Percentiles rank a stretch among this genome's conserved stretches.
phyloP scores from a whole-genome alignment of 2,888 invertebrate genomes.

The Sialis fuliginosa region DNA sequence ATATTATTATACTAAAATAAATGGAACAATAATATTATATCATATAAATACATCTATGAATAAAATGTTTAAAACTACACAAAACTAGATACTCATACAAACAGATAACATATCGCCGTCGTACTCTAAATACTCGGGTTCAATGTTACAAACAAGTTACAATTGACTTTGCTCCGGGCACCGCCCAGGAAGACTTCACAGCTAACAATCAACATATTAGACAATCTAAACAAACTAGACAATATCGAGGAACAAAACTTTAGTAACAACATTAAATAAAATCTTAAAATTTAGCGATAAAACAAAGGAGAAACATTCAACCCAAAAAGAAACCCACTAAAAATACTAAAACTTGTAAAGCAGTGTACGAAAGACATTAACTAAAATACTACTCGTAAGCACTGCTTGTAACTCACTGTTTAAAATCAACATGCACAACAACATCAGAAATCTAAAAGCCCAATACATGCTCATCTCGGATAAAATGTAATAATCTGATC shows the following conservation, averaged over 20 bases:
- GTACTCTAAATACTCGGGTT: too few species aligned
- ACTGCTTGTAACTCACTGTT: too few species aligned
- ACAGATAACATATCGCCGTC: too few species aligned
- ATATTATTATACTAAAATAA: not conserved
- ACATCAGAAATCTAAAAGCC: not conserved
- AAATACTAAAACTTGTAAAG: not conserved
- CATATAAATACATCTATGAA: not conserved
- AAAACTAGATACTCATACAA: not conserved
- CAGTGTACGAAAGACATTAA: too few species aligned
- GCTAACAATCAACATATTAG: not conserved
- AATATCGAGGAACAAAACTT: slow-evolving; percentile 4
- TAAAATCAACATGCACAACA: not conserved
- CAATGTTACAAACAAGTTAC: too few species aligned
- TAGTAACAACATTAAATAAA: slow-evolving; percentile 2
- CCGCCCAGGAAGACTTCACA: not conserved
- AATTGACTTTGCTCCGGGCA: not conserved
- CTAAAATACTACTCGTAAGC: too few species aligned
- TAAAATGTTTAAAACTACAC: not conserved
- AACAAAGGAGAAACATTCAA: slow-evolving; percentile 17
- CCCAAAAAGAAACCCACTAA: slow-evolving; percentile 23
- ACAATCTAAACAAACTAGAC: slow-evolving; percentile 1
- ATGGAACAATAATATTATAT: not conserved
- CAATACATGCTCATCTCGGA: not conserved
- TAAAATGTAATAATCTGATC: too few species aligned
- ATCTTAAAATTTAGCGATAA: slow-evolving; percentile 6